phyloP scores from a whole-genome alignment of 2,888 invertebrate genomes.

The Agrilus mali region DNA sequence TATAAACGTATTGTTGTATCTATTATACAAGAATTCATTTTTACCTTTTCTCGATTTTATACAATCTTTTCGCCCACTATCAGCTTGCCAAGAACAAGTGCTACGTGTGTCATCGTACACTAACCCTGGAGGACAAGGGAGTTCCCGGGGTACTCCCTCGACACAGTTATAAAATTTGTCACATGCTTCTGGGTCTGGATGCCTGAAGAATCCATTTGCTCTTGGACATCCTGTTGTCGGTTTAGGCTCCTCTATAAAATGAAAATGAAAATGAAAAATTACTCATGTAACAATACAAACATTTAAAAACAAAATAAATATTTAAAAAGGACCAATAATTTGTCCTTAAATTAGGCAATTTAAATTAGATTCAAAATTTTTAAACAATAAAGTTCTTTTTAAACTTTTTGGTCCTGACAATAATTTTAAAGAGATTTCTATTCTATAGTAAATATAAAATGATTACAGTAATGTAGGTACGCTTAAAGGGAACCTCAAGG shows the following conservation, averaged over 20 bases:
- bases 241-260: slow-evolving; percentile 56
- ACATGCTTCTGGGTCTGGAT: slow-evolving; percentile 59
- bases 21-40: slow-evolving; percentile 9
- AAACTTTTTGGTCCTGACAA: no score
- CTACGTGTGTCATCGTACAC: slow-evolving; percentile 61
- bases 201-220: slow-evolving; percentile 66
- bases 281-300: no score
- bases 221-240: slow-evolving; percentile 61
- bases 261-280: neutral
- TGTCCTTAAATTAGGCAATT: no score
- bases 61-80: slow-evolving; percentile 43
- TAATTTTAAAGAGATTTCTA: no score
- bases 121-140: slow-evolving; percentile 61
- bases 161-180: slow-evolving; percentile 71
- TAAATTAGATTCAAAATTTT: no score
- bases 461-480: no score
- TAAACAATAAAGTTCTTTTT: no score
- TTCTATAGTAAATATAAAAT: no score
- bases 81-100: slow-evolving; percentile 64
- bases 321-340: no score
- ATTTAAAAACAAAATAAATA: no score
- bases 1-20: neutral
- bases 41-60: slow-evolving; percentile 37
- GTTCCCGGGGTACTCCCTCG: slow-evolving; percentile 53
- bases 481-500: no score